Base-by-base conservation (phyloP, 2,113 vertebrate genomes). In the Neopipo cinnamomea region DNA sequence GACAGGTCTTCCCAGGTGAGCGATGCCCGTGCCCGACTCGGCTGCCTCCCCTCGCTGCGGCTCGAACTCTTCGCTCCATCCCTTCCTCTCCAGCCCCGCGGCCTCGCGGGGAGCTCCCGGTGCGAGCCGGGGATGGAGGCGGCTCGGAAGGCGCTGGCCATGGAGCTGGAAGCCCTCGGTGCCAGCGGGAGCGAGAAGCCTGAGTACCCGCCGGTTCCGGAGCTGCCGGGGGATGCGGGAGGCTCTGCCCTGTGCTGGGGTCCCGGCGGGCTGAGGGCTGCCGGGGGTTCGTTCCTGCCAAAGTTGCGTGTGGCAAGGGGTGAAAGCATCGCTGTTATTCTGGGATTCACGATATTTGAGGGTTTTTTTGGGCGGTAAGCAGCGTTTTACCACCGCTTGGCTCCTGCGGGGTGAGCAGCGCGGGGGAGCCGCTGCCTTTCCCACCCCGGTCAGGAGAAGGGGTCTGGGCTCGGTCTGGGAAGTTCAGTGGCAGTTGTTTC, bases 1-100 rank as follows among this genome's bases (percentile, higher is more conserved):
- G 98, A 37, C 98, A 98, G 94, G 96, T 97, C 88, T 98, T 98
- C 91, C 97, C 98, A 98, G 98, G 98, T 98, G 97, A 98, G 98
- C 94, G 88, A 35, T 66, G 56, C 50, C 77, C 39, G 31, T 20
- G 41, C 17, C n/a, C 8, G 73, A 19, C 13, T 33, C 39, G 39
- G 18, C 49, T 24, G 37, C 66, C 19, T 56, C 24, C 22, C 19
- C 19, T 17, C 9, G 16, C 50, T 16, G 41, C 41, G 17, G 30
- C 66, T 58, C 30, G 0, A 56, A 88, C 75, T 80, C 85, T 27
- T 25, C 30, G 24, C 49, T 22, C 42, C 7, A 18, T 23, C 31
- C 59, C 9, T 44, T 31, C 30, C 39, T n/a, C 14, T 27, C 50
- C 50, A 39, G 70, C 53, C 53, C 75, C 71, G 55, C 47, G 47